These are phyloP conservation scores for Leuciscus waleckii DNA, from an alignment of 2,797 vertebrate genomes.

Conservation along the genomic window DNA sequence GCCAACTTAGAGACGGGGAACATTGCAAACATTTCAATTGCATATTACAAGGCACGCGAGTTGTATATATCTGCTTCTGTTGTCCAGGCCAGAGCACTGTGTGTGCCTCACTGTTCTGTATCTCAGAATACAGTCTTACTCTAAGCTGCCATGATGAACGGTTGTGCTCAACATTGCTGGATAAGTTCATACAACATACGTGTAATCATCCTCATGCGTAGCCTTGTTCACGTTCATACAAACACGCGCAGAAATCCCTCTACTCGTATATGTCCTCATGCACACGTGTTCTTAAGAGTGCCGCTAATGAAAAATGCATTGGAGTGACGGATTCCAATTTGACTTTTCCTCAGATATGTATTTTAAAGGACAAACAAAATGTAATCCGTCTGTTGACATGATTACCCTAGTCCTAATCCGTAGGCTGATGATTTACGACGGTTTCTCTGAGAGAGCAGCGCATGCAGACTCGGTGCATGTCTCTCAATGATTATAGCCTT, in stretches of 20 bases:
- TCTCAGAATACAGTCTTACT: slow-evolving; percentile 37
- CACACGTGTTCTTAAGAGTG: slow-evolving; percentile 14
- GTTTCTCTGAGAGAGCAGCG: slow-evolving; percentile 48
- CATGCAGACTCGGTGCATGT: slow-evolving; percentile 29
- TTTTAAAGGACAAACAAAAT: slow-evolving; percentile 61
- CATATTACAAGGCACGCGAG: not conserved
- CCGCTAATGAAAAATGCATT: slow-evolving; percentile 66
- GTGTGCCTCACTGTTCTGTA: slow-evolving; percentile 10
- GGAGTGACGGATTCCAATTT: slow-evolving; percentile 66
- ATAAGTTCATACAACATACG: slow-evolving; percentile 52
- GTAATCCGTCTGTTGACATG: slow-evolving; percentile 78
- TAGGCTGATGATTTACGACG: slow-evolving; percentile 49
- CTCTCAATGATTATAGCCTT: slow-evolving; percentile 41
- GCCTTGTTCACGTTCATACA: not conserved
- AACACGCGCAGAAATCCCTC: slow-evolving; percentile 1
- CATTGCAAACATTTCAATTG: not conserved
- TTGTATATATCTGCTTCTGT: slow-evolving; percentile 40
- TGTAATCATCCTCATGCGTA: slow-evolving; percentile 10
- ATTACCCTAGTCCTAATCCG: slow-evolving; percentile 73
- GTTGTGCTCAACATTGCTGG: slow-evolving; percentile 25
- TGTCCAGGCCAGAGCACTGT: slow-evolving; percentile 6
- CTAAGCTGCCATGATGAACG: slow-evolving; percentile 35
- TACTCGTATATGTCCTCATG: not conserved
- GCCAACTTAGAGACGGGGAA: not conserved
- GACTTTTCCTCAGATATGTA: slow-evolving; percentile 62